Percentiles rank a stretch among this genome's conserved stretches.
Conservation (phyloP, 2,797 vertebrate species). For the Myripristis jacobus region DNA sequence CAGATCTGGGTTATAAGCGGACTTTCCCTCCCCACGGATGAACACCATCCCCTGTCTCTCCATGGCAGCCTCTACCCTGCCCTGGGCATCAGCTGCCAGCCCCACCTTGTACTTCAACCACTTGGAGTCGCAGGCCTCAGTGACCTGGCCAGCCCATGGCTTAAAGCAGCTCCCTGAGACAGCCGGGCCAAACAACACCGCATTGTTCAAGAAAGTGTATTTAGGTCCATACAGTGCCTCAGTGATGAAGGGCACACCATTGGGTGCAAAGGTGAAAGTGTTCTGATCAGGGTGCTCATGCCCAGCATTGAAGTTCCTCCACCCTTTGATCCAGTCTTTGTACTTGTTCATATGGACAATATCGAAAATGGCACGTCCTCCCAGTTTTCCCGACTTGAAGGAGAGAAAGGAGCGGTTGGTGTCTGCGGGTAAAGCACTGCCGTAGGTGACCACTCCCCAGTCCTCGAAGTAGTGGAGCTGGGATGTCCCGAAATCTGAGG, state of each 20-base stretch:
- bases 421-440: constrained; percentile 88
- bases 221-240: constrained; percentile 98
- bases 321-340: constrained; percentile 95
- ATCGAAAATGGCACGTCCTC: constrained; percentile 96
- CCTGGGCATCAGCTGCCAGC: constrained; percentile 89
- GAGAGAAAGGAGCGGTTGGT: constrained; percentile 93
- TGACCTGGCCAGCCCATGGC: constrained; percentile 96
- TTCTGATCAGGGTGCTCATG: constrained; percentile 99
- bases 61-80: constrained; percentile 86
- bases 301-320: constrained; percentile 97
- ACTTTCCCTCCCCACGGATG: constrained; percentile 91
- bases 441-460: constrained; percentile 98
- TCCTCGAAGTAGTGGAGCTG: constrained; percentile 95
- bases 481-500: constrained; percentile 89
- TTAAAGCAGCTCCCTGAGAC: constrained; percentile 90
- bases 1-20: constrained; percentile 90
- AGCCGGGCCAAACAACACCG: constrained; percentile 89
- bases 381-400: constrained; percentile 98
- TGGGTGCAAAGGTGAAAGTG: constrained; percentile 95
- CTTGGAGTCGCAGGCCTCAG: constrained; percentile 95
- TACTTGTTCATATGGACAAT: constrained; percentile 96
- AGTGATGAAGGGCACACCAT: constrained; percentile 94
- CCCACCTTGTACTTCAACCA: constrained; percentile 96
- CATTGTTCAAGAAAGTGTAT: constrained; percentile 96
- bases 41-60: constrained; percentile 91